Evolutionary conservation across 2,797 vertebrate genomes (phyloP), one percentile per base, ranked within the genome.

Genomic region (Karalla daura): DNA sequence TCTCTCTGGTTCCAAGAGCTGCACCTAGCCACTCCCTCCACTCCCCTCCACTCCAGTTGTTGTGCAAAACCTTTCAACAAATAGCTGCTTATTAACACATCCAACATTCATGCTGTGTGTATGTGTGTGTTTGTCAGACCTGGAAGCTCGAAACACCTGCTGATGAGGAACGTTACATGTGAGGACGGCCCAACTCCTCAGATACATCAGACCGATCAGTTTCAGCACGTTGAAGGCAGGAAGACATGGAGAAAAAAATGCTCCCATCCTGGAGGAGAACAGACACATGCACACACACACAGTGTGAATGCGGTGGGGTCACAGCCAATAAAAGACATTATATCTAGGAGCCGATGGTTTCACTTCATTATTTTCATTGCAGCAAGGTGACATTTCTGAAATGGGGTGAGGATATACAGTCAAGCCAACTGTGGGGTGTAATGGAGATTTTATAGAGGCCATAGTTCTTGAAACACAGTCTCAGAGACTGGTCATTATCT

Each of bases 91-190:
- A 28, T 13, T 4, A 23, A 23, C 30, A 35, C 20, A 50, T 15
- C 36, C 1, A 3, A 35, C 33, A 15, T 40, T 9, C 3, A 12
- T 13, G 33, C n/a, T 53, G 14, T 43, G 13, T 58, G 30, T 24
- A 27, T 40, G 36, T 33, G 46, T n/a, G 62, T 56, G 32, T 50
- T n/a, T 23, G 10, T 51, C 93, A 84, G 43, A 99, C 98, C 97
- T 96, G 81, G 98, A 99, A 20, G 97, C 98, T 73, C 96, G 90
- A 88, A 99, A 99, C 27, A 99, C 96, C 77, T 99, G 97, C 88
- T 99, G 97, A 74, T 99, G 98, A 1, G 98, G 98, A 6, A 98
- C 97, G 2, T 99, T 99, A 74, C 98, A 99, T 1, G 97, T 98
- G 75, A 99, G 92, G 63, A 99, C 98, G 0, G 97, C 97, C 98